Conservation (phyloP, 1,140 invertebrate species). For the Drosophila leontia region DNA sequence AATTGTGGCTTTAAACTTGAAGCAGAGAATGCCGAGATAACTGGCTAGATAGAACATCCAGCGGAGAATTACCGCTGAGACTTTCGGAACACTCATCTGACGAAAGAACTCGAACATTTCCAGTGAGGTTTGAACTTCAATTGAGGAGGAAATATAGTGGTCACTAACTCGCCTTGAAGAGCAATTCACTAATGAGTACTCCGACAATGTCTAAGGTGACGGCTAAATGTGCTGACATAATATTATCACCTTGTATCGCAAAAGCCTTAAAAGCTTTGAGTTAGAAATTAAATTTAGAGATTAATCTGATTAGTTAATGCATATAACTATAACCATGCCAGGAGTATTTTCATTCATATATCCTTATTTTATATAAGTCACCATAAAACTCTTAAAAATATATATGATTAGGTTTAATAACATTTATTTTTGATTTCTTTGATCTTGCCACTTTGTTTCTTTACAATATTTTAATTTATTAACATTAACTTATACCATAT, state of each 20-base stretch:
- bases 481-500: slow-evolving; percentile 67
- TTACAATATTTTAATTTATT: slow-evolving; percentile 65
- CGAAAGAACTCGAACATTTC: slow-evolving; percentile 12
- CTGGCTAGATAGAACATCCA: background rate
- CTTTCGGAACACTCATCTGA: background rate
- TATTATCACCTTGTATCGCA: background rate
- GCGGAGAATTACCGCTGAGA: slow-evolving; percentile 13
- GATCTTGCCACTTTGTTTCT: slow-evolving; percentile 45
- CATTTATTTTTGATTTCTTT: slow-evolving; percentile 68
- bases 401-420: slow-evolving; percentile 43
- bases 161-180: background rate
- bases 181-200: slow-evolving; percentile 6
- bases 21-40: background rate
- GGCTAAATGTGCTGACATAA: background rate
- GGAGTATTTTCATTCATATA: background rate
- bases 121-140: background rate
- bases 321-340: too few relatives aligned
- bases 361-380: too few relatives aligned
- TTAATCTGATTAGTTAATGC: too few relatives aligned
- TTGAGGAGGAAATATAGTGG: background rate
- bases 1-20: background rate
- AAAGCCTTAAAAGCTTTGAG: too few relatives aligned
- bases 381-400: background rate
- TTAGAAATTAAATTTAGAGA: background rate
- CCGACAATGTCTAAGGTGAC: background rate